Evolutionary conservation across 2,113 vertebrate genomes (phyloP), one percentile per base, ranked within the genome.

Genomic region (Hirundichthys speculiger): DNA sequence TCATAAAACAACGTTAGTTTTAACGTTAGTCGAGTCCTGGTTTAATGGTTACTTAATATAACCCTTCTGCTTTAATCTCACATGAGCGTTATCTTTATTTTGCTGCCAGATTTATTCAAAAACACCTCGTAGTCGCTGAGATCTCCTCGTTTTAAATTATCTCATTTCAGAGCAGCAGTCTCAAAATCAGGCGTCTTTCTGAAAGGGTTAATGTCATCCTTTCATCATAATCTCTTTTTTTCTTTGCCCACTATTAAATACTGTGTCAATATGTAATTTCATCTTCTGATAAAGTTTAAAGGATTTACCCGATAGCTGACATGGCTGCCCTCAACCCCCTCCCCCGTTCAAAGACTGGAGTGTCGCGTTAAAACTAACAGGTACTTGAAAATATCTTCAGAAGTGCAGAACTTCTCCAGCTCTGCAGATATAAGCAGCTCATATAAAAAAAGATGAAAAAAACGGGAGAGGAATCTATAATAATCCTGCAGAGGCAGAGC

Each of bases 381-480:
- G 65, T 30, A 41, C 24, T 39, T 42, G 27, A 58, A 74, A 63
- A 51, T 58, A 53, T 22, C 40, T 66, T 49, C 38, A 72, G 67
- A 80, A 78, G 43, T 61, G 53, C 52, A 55, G 54, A 63, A 69
- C 70, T 73, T 85, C 54, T 71, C 30, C 47, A 51, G 8, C 16
- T 27, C 54, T 51, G 56, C 58, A 62, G 70, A 84, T 64, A 73
- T n/a, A 66, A 64, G 60, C 39, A 54, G 42, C 61, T 69, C 12
- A 5, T 55, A 46, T 56, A 49, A 46, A 38, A 22, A 30, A 20
- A 69, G n/a, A n/a, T n/a, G n/a, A 27, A 27, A 27, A 27, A 27
- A 27, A 27, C 3, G 46, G 65, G 38, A 25, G 42, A 72, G 45
- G 48, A 78, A 83, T 88, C 75, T 59, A 61, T 84, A 89, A 88